These are phyloP conservation scores for Macrosteles quadrilineatus DNA, from an alignment of 1,140 invertebrate species.

Conservation along the genomic window DNA sequence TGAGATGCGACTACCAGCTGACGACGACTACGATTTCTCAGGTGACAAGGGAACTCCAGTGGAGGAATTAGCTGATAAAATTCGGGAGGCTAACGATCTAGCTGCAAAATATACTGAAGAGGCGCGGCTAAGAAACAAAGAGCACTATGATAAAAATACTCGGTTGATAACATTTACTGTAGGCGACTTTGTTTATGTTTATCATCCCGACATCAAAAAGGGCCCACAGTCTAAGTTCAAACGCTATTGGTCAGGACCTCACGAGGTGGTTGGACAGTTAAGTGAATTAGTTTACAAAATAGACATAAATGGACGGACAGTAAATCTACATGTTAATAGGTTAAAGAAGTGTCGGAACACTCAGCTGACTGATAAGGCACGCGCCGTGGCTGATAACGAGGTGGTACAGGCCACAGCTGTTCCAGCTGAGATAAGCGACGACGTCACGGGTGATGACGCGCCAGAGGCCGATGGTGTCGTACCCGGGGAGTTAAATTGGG, in stretches of 20 bases:
- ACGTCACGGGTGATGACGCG: background rate
- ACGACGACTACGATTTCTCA: background rate
- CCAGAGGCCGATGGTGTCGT: background rate
- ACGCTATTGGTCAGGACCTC: slow-evolving; percentile 7
- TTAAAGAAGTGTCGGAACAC: background rate
- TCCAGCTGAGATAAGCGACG: background rate
- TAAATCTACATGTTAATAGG: background rate
- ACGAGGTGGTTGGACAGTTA: background rate
- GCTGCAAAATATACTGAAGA: background rate
- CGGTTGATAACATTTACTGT: background rate
- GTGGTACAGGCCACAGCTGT: background rate
- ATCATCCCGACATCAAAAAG: background rate
- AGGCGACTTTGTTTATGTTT: background rate
- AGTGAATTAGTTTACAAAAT: background rate
- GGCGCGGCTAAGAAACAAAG: no score
- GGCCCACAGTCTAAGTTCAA: background rate
- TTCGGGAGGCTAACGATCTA: background rate
- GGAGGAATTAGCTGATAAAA: background rate
- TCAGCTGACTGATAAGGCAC: no score
- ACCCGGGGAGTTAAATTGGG: background rate
- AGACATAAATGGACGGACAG: background rate
- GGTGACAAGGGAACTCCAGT: background rate
- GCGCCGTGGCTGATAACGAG: background rate
- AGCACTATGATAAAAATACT: background rate
- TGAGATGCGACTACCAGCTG: background rate